Percentiles rank a stretch among this genome's conserved stretches.
phyloP scores from a whole-genome alignment of 2,113 vertebrate species.

The Genyomyrus donnyi region DNA sequence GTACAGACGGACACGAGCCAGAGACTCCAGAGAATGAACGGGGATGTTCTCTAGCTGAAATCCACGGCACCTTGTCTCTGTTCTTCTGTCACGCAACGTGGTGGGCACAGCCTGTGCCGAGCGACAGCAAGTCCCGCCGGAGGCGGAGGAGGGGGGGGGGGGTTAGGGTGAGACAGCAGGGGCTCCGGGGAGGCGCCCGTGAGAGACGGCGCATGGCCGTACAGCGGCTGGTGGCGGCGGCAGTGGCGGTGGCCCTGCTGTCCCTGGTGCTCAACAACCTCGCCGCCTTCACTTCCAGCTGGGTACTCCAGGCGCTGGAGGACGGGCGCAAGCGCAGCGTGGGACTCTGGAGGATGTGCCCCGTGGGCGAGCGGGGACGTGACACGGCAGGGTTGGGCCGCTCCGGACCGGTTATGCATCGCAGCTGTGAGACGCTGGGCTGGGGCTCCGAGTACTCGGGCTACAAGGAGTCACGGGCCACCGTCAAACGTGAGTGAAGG shows the following conservation, averaged over 20 bases:
- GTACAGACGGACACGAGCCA: background rate
- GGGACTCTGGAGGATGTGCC: slow-evolving; percentile 91
- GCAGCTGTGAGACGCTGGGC: slow-evolving; percentile 71
- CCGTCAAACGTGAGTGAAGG: slow-evolving; percentile 87
- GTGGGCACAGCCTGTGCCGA: slow-evolving; percentile 40
- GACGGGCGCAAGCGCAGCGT: slow-evolving; percentile 85
- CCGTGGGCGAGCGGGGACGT: slow-evolving; percentile 57
- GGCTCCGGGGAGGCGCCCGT: background rate
- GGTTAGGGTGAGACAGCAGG: background rate
- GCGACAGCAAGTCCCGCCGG: slow-evolving; percentile 25
- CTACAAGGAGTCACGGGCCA: slow-evolving; percentile 87
- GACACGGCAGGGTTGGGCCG: slow-evolving; percentile 44
- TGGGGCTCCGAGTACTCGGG: slow-evolving; percentile 88
- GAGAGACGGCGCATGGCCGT: slow-evolving; percentile 71
- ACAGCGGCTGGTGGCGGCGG: slow-evolving; percentile 85
- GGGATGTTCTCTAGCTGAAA: slow-evolving; percentile 86
- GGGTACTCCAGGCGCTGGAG: slow-evolving; percentile 85
- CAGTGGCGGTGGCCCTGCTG: slow-evolving; percentile 84
- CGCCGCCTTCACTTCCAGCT: slow-evolving; percentile 87
- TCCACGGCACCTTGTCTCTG: slow-evolving; percentile 36
- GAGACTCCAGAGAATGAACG: slow-evolving; percentile 75
- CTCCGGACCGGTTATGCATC: slow-evolving; percentile 52
- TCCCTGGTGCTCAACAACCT: slow-evolving; percentile 89
- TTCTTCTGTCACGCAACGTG: slow-evolving; percentile 29
- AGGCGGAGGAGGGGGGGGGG: slow-evolving; percentile 39